Conservation (phyloP, 2,113 vertebrate species). For the Archilochus colubris region DNA sequence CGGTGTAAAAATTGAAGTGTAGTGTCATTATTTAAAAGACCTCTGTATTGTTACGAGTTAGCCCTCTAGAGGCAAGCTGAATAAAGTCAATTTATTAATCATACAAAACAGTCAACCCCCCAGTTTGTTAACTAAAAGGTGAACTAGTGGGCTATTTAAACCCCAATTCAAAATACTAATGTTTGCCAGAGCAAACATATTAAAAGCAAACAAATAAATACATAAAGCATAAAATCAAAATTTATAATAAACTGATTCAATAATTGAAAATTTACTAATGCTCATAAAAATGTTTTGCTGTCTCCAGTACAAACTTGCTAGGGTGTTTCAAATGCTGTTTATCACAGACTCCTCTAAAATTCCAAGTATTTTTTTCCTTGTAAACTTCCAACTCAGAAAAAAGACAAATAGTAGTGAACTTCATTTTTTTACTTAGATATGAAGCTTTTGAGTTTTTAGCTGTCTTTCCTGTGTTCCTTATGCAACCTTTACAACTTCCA, state of each 20-base stretch:
- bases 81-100: not conserved
- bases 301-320: not conserved
- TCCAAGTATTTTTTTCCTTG: not conserved
- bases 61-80: not conserved
- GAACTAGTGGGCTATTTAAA: not conserved
- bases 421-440: not conserved
- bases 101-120: not conserved
- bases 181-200: not conserved
- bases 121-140: not conserved
- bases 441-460: not conserved
- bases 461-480: not conserved
- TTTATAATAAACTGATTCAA: too few species aligned
- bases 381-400: not conserved
- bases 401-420: not conserved
- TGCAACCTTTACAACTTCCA: not conserved
- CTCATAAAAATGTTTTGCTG: not conserved
- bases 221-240: too few species aligned
- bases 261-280: not conserved
- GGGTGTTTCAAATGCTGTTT: not conserved
- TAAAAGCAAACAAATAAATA: too few species aligned
- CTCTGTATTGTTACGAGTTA: not conserved
- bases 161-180: not conserved
- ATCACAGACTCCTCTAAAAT: not conserved
- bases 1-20: not conserved
- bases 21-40: not conserved